Percentiles rank a stretch among this genome's conserved stretches.
Evolutionary conservation across 2,113 vertebrate genomes (phyloP).

Genomic region (Odocoileus hemionus): DNA sequence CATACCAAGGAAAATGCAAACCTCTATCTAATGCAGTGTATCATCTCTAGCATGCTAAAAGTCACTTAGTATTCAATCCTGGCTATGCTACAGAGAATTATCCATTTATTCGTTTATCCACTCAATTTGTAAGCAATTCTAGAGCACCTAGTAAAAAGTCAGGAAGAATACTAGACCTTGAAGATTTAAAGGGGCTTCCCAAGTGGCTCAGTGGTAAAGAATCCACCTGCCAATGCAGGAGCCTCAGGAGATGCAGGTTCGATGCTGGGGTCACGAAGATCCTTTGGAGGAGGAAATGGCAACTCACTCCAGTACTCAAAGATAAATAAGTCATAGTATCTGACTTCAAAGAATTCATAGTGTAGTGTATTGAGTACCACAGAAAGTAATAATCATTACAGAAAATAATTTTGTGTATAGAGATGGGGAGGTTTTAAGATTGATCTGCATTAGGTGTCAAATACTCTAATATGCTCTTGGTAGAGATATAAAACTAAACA

Average conservation of each 20-base stretch:
- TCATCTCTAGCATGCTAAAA: not conserved
- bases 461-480: not conserved
- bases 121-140: not conserved
- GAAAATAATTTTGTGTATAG: not conserved
- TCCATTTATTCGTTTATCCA: not conserved
- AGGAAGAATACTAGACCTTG: not conserved
- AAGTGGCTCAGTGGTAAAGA: not conserved
- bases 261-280: not conserved
- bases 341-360: not conserved
- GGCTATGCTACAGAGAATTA: not conserved
- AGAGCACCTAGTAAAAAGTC: not conserved
- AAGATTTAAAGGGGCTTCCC: not conserved
- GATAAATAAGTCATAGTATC: not conserved
- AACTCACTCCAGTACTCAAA: not conserved
- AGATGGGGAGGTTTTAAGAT: not conserved
- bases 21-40: not conserved
- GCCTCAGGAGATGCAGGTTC: accelerated
- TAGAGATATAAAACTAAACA: not conserved
- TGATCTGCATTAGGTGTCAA: not conserved
- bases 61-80: not conserved
- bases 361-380: not conserved
- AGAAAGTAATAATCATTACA: not conserved
- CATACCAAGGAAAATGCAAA: not conserved
- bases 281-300: not conserved
- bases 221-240: not conserved